A percentile compares a stretch with the other conserved stretches of the same genome.
phyloP scores from a whole-genome alignment of 1,140 invertebrate genomes.

The Bombus affinis region DNA sequence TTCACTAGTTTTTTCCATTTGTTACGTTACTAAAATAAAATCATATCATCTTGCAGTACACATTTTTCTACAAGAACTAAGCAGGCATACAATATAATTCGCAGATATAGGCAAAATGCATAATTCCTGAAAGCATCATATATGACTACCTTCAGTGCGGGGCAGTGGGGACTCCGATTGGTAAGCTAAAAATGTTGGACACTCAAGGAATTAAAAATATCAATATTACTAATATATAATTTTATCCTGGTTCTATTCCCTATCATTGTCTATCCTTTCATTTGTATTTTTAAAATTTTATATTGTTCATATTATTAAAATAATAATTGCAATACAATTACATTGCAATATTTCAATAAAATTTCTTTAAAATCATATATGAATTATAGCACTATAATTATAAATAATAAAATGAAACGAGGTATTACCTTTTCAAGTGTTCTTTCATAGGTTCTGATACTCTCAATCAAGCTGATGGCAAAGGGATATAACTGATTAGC shows the following conservation, averaged over 20 bases:
- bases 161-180: conserved; percentile 81
- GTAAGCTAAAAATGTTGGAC: conserved; percentile 81
- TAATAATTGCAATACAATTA: conserved; percentile 77
- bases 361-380: conserved; percentile 41
- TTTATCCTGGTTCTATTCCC: conserved; percentile 61
- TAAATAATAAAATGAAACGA: background rate
- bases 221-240: conserved; percentile 61
- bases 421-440: conserved; percentile 95
- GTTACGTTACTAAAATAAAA: conserved; percentile 56
- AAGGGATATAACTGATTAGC: conserved; percentile 99
- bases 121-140: conserved; percentile 72
- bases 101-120: conserved; percentile 74
- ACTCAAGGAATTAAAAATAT: conserved; percentile 76
- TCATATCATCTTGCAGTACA: conserved; percentile 61
- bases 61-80: conserved; percentile 70
- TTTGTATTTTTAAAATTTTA: conserved; percentile 47
- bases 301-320: conserved; percentile 41
- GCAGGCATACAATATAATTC: conserved; percentile 74
- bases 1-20: conserved; percentile 46
- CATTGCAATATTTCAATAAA: conserved; percentile 70
- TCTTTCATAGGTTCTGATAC: conserved; percentile 97
- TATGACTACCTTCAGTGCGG: conserved; percentile 79
- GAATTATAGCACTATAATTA: conserved; percentile 17
- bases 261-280: conserved; percentile 65
- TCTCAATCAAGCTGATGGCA: conserved; percentile 99